phyloP scores from a whole-genome alignment of 2,797 vertebrate genomes.

The Adelosebastes latens region DNA sequence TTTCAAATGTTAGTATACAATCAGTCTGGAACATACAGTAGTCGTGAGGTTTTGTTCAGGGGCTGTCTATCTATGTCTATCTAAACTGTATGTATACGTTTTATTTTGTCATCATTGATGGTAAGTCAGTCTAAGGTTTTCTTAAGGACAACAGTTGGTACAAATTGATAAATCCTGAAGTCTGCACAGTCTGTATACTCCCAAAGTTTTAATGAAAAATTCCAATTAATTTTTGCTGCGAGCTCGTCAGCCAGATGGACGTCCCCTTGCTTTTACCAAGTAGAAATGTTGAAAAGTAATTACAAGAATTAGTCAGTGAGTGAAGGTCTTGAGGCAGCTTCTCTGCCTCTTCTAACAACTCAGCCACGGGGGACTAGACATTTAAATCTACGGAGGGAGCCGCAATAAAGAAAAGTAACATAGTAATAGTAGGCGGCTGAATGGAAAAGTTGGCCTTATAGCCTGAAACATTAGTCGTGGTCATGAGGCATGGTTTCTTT shows the following conservation, averaged over 20 bases:
- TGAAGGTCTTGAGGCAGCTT: neutral
- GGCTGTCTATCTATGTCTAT: neutral
- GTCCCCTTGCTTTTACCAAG: neutral
- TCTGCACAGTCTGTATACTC: neutral
- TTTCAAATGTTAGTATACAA: neutral
- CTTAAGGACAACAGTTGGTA: neutral
- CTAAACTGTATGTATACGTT: neutral
- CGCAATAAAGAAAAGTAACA: neutral
- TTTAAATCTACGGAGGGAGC: neutral
- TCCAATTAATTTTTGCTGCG: slow-evolving; percentile 7
- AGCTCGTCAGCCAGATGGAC: neutral
- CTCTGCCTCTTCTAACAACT: neutral
- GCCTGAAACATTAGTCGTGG: neutral
- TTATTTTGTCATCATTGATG: neutral
- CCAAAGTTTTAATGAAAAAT: neutral
- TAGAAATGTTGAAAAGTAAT: slow-evolving; percentile 2
- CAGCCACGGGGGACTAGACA: neutral
- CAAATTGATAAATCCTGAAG: neutral
- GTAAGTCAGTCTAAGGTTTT: neutral
- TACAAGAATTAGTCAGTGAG: neutral
- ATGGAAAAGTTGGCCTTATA: neutral
- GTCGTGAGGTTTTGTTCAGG: neutral
- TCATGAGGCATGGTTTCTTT: neutral
- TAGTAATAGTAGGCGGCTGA: neutral
- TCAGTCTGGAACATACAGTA: neutral